Conservation (phyloP, 2,113 vertebrate genomes). For the Psittacula cyanocephala region DNA sequence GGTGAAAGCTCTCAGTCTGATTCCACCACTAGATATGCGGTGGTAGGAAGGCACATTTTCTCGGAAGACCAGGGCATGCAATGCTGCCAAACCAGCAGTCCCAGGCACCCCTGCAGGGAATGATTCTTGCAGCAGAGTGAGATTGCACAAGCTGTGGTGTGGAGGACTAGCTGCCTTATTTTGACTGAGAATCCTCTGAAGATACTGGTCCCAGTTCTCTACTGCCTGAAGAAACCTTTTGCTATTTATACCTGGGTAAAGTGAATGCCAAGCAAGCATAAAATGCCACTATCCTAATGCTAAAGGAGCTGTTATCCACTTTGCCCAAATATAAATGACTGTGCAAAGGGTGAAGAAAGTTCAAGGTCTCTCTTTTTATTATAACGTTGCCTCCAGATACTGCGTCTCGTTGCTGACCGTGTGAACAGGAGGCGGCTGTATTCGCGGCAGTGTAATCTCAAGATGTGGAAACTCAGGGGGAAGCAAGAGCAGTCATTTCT, state of each 20-base stretch:
- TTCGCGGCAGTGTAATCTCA: not conserved
- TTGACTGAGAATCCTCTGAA: constrained; percentile 1
- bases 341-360: constrained; percentile 25
- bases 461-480: not conserved
- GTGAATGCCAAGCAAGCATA: not conserved
- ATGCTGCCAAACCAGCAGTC: not conserved
- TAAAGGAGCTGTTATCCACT: constrained; percentile 32
- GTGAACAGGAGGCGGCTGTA: not conserved
- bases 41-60: not conserved
- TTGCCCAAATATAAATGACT: constrained; percentile 45
- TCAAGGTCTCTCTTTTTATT: constrained; percentile 48
- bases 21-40: not conserved
- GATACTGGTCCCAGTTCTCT: not conserved
- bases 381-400: not conserved
- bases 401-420: not conserved
- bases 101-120: not conserved
- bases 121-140: not conserved
- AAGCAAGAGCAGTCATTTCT: not conserved
- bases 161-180: not conserved
- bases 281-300: not conserved
- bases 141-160: not conserved
- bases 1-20: constrained; percentile 16
- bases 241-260: constrained; percentile 46
- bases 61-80: not conserved
- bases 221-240: constrained; percentile 23